These are phyloP conservation scores for Terebella lapidaria DNA, from an alignment of 2,888 invertebrate genomes.

Conservation along the genomic window DNA sequence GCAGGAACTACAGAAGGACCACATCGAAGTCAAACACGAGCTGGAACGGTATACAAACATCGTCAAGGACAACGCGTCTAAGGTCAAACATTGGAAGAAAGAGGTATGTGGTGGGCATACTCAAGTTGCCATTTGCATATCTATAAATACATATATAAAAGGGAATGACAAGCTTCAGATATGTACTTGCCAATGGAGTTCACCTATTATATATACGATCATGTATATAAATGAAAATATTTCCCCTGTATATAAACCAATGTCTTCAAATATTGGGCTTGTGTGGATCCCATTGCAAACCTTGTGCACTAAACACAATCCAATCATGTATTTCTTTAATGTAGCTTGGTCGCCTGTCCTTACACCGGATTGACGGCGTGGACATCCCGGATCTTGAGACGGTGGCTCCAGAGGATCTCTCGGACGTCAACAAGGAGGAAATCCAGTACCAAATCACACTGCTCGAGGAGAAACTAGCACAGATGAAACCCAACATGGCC, in stretches of 20 bases:
- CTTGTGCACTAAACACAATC: too few relatives aligned
- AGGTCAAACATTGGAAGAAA: constrained; percentile 51
- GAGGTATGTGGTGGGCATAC: too few relatives aligned
- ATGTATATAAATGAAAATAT: too few relatives aligned
- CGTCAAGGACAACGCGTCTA: constrained; percentile 48
- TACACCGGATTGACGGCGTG: neutral
- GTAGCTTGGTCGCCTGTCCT: constrained; percentile 1
- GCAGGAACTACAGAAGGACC: constrained; percentile 65
- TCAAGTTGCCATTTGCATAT: too few relatives aligned
- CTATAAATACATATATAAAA: too few relatives aligned
- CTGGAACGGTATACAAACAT: constrained; percentile 55
- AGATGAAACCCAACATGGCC: constrained; percentile 56
- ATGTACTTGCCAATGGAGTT: too few relatives aligned
- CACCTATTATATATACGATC: too few relatives aligned
- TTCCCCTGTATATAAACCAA: too few relatives aligned
- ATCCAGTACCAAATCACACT: constrained; percentile 68
- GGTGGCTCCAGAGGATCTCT: constrained; percentile 12
- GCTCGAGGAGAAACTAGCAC: constrained; percentile 57
- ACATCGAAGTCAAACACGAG: constrained; percentile 72
- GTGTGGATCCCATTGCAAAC: too few relatives aligned
- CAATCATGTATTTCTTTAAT: too few relatives aligned
- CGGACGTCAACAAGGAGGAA: constrained; percentile 59
- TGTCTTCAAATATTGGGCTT: too few relatives aligned
- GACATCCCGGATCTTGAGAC: constrained; percentile 6
- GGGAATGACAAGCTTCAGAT: too few relatives aligned